Base-by-base conservation (phyloP, 92 coral and sea anemone genomes). In the Parazoanthus atlanticus region DNA sequence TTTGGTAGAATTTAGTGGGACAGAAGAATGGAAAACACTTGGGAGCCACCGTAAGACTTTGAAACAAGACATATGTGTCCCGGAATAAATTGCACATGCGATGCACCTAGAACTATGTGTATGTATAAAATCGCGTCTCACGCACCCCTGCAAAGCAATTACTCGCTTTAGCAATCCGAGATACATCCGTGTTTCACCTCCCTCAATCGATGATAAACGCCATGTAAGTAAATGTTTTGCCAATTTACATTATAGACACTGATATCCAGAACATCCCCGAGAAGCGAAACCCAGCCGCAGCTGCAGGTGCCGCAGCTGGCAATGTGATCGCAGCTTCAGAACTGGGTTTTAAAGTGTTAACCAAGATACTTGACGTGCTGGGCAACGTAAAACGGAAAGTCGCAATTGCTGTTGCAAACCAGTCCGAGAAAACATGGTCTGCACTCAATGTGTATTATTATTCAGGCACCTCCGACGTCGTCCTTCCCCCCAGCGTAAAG, bases 391-490 rank as follows among this genome's bases (percentile, higher is more conserved):
- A 61, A 74, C 90, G 92, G 13, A 90, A 90, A 84, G 26, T 90
- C 17, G 92, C 92, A 17, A 86, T 90, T 56, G 91, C 74, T 12
- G 74, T 89, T 61, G 85, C 26, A 32, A 89, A 85, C 84, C 40
- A 89, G 46, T 47, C 91, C 6, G 23, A 9, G 15, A 49, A 43
- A n/a, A 41, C 43, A 31, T 89, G 92, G 92, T 7, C 31, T 23
- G 84, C 90, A 31, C 61, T 89, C 13, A 79, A 79, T 66, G 84
- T 43, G 31, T 85, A 74, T 52, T 90, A 34, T 78, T 16, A 4
- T n/a, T 90, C 92, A 17, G 92, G 92, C 6, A 86, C 92, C 46
- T 90, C 92, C 28, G 86, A 90, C 34, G 74, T 25, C 0, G 64
- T 54, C 10, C 92, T 77, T 10, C 92, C 90, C 30, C 19, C 26